A percentile compares a stretch with the other conserved stretches of the same genome.
Evolutionary conservation across 2,888 invertebrate species (phyloP).

Genomic region (Noctua comes): DNA sequence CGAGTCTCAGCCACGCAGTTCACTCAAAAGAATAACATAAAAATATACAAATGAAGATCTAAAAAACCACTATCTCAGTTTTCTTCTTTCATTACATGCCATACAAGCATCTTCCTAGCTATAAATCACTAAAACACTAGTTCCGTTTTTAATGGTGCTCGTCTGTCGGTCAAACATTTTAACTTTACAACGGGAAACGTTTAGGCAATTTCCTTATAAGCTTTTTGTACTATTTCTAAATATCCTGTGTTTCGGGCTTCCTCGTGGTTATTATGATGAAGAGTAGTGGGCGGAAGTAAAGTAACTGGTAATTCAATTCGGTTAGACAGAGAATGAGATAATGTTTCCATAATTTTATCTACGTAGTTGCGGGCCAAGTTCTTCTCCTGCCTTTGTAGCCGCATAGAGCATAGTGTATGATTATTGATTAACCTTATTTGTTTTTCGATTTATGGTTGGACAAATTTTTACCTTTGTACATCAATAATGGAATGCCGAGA

Average conservation of each 20-base stretch:
- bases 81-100: not conserved
- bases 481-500: not conserved
- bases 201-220: constrained; percentile 77
- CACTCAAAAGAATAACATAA: not conserved
- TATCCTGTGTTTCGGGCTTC: constrained; percentile 72
- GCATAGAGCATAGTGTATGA: not conserved
- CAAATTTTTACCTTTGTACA: not conserved
- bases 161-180: constrained; percentile 58
- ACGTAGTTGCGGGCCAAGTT: no score
- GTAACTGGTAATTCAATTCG: constrained; percentile 28
- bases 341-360: constrained; percentile 4
- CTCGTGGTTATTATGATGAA: constrained; percentile 54
- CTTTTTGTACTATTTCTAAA: constrained; percentile 76
- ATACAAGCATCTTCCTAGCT: constrained; percentile 20
- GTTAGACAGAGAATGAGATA: not conserved
- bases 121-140: constrained; percentile 55
- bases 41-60: not conserved
- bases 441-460: not conserved
- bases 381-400: not conserved
- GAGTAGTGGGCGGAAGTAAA: constrained; percentile 38
- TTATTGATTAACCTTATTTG: not conserved
- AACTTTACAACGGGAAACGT: constrained; percentile 73
- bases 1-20: not conserved
- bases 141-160: constrained; percentile 47
- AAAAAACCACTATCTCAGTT: not conserved